Percentiles rank a stretch among this genome's conserved stretches.
These are phyloP conservation scores for Drosophila repleta DNA, from an alignment of 1,140 invertebrate species.

Conservation along the genomic window DNA sequence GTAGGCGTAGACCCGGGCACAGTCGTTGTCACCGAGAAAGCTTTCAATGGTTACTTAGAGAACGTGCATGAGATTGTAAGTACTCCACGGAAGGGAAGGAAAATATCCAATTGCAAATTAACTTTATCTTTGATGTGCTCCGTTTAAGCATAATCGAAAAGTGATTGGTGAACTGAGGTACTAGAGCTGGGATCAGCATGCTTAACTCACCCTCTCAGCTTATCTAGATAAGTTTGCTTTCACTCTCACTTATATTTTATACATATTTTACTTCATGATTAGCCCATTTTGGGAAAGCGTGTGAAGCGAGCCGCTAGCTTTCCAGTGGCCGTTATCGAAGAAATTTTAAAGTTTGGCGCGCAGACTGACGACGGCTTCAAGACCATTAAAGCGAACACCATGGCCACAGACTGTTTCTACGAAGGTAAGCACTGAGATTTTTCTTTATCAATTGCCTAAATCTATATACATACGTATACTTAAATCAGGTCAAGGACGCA, in stretches of 20 bases:
- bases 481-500: conserved; percentile 88
- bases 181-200: too few relatives aligned
- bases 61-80: conserved; percentile 88
- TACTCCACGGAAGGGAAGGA: too few relatives aligned
- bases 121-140: too few relatives aligned
- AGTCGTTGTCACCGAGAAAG: conserved; percentile 93
- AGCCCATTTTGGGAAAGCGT: conserved; percentile 94
- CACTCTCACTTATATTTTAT: too few relatives aligned
- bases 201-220: too few relatives aligned
- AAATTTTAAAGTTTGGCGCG: conserved; percentile 88
- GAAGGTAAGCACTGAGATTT: conserved; percentile 87
- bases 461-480: neutral
- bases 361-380: conserved; percentile 89
- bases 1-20: conserved; percentile 94
- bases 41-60: conserved; percentile 91
- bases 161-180: too few relatives aligned
- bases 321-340: conserved; percentile 90
- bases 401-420: conserved; percentile 98
- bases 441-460: neutral
- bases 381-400: conserved; percentile 92
- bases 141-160: too few relatives aligned
- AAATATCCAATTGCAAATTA: too few relatives aligned
- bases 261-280: conserved; percentile 24
- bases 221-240: too few relatives aligned
- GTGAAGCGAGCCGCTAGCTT: conserved; percentile 92